phyloP scores from a whole-genome alignment of 2,113 vertebrate genomes.

The Sialia sialis region DNA sequence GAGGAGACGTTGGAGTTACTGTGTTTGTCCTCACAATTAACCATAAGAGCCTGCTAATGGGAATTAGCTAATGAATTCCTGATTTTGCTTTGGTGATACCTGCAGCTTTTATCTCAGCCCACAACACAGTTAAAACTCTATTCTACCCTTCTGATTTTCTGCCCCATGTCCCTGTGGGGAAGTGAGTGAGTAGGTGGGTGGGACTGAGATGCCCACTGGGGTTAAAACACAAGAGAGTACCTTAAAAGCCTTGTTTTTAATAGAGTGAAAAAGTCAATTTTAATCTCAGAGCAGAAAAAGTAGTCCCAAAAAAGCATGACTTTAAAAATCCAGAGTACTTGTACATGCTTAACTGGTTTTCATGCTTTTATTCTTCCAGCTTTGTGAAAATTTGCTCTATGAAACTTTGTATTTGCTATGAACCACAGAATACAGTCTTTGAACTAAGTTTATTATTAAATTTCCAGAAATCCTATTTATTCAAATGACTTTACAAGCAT shows the following conservation, averaged over 20 bases:
- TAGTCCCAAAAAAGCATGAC: fast-evolving
- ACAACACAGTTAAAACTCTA: not conserved
- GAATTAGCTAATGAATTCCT: not conserved
- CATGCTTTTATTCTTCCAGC: not conserved
- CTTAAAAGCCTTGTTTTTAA: not conserved
- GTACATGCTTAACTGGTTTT: not conserved
- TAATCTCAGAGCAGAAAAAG: not conserved
- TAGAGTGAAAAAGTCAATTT: not conserved
- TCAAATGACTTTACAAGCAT: not conserved
- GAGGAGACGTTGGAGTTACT: not conserved
- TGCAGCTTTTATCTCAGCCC: not conserved
- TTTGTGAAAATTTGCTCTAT: not conserved
- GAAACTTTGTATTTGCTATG: not conserved
- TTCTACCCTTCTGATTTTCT: not conserved
- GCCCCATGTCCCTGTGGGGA: fast-evolving
- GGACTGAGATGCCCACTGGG: not conserved
- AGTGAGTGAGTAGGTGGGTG: fast-evolving
- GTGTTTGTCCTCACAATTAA: not conserved
- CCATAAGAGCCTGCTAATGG: not conserved
- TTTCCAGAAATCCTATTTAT: not conserved
- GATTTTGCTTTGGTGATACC: not conserved
- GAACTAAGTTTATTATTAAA: not conserved
- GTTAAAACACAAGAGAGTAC: not conserved
- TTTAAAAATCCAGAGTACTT: not conserved
- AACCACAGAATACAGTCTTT: not conserved